A percentile compares a stretch with the other conserved stretches of the same genome.
Evolutionary conservation across 2,888 invertebrate genomes (phyloP).

Genomic region (Ochropleura plecta): DNA sequence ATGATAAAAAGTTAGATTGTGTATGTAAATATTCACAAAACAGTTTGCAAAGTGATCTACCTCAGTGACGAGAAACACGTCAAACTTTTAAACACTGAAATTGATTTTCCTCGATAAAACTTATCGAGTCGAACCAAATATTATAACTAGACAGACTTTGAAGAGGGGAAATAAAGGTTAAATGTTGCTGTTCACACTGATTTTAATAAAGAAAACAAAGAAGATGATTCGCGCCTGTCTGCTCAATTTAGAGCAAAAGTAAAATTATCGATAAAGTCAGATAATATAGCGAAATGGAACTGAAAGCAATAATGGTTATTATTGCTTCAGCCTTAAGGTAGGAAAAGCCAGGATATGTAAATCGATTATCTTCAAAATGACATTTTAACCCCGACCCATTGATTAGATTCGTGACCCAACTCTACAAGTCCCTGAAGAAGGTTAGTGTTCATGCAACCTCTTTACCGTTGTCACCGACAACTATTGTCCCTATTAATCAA

Average conservation of each 20-base stretch:
- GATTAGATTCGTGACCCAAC: slow-evolving; percentile 54
- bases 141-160: slow-evolving; percentile 36
- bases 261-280: slow-evolving; percentile 2
- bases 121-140: slow-evolving; percentile 48
- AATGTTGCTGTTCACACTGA: slow-evolving; percentile 1
- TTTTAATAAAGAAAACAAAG: slow-evolving; percentile 15
- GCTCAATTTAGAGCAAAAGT: not conserved
- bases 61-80: slow-evolving; percentile 56
- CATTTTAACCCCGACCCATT: slow-evolving; percentile 29
- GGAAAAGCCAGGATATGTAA: slow-evolving; percentile 11
- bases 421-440: slow-evolving; percentile 21
- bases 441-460: slow-evolving; percentile 20
- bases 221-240: not conserved
- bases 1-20: slow-evolving; percentile 81
- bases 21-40: slow-evolving; percentile 81
- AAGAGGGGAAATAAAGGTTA: slow-evolving; percentile 20
- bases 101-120: slow-evolving; percentile 66
- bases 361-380: slow-evolving; percentile 38
- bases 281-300: not conserved
- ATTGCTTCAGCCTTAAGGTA: not conserved
- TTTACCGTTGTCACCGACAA: slow-evolving; percentile 37
- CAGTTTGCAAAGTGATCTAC: slow-evolving; percentile 72
- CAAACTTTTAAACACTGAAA: slow-evolving; percentile 73
- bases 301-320: slow-evolving; percentile 1
- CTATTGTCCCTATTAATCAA: slow-evolving; percentile 56